phyloP scores from a whole-genome alignment of 2,888 invertebrate genomes.

The Dusona sp. region DNA sequence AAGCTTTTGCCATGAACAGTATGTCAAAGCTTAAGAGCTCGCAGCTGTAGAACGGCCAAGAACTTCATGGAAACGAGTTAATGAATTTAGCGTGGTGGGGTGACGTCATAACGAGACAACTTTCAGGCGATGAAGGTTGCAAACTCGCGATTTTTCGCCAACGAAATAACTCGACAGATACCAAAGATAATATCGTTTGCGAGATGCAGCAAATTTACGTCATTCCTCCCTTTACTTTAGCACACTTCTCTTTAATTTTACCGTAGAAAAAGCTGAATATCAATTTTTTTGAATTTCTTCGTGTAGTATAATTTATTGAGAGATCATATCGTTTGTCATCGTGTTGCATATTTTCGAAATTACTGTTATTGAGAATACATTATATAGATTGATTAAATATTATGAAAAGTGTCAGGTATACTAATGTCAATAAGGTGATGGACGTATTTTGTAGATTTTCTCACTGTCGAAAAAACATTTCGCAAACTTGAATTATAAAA shows the following conservation, averaged over 20 bases:
- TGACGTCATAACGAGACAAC: conserved; percentile 23
- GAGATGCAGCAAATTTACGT: conserved; percentile 17
- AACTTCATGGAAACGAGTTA: conserved; percentile 31
- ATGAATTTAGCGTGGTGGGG: conserved; percentile 44
- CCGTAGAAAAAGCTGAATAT: not conserved
- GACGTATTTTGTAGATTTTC: not conserved
- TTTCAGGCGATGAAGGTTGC: conserved; percentile 11
- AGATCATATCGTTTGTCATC: not conserved
- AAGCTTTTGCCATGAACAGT: conserved; percentile 4
- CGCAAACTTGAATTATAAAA: not conserved
- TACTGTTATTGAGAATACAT: too few relatives aligned
- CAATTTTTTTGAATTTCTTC: not conserved
- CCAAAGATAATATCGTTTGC: conserved; percentile 48
- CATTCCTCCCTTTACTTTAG: not conserved
- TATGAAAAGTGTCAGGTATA: too few relatives aligned
- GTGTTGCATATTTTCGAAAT: too few relatives aligned
- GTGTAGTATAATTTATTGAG: not conserved
- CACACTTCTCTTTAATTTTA: conserved; percentile 6
- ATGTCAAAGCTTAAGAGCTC: conserved; percentile 30
- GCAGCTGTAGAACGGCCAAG: not conserved
- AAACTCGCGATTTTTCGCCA: not conserved
- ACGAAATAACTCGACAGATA: conserved; percentile 24
- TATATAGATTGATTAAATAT: too few relatives aligned
- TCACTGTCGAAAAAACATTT: not conserved
- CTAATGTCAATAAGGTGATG: too few relatives aligned